Percentiles rank a stretch among this genome's conserved stretches.
These are phyloP conservation scores for Tenebrio molitor DNA, from an alignment of 1,140 invertebrate species.

Conservation along the genomic window DNA sequence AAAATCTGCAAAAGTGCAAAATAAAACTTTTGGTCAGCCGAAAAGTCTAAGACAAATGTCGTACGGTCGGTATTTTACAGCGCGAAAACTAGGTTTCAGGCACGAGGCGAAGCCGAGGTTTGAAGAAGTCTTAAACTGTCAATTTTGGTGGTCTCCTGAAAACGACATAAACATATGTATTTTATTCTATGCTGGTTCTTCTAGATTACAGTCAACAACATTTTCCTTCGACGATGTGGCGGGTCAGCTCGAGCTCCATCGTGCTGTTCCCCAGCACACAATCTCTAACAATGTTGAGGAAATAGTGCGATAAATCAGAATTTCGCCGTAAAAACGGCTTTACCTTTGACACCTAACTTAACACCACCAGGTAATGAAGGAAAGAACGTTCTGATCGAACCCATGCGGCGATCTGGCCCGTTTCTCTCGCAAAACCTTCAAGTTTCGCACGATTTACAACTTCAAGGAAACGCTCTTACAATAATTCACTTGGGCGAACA, in stretches of 20 bases:
- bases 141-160: no score
- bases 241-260: constrained; percentile 23
- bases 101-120: no score
- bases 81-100: no score
- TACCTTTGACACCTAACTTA: constrained; percentile 41
- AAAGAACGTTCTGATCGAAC: constrained; percentile 25
- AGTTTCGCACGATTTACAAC: constrained; percentile 46
- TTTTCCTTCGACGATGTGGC: no score
- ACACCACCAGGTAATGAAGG: constrained; percentile 28
- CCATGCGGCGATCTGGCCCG: constrained; percentile 47
- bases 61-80: no score
- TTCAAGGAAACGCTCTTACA: constrained; percentile 42
- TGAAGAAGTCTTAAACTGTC: no score
- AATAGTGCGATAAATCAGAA: constrained; percentile 7
- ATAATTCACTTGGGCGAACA: constrained; percentile 6
- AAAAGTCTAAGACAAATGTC: no score
- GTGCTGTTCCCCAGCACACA: constrained; percentile 56
- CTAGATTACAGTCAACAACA: no score
- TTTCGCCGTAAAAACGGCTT: constrained; percentile 19
- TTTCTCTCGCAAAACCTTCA: constrained; percentile 36
- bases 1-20: no score
- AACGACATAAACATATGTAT: no score
- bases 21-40: no score
- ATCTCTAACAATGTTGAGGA: neutral
- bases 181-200: no score